Base-by-base conservation (phyloP, 2,888 invertebrate genomes). In the Dryocosmus kuriphilus region DNA sequence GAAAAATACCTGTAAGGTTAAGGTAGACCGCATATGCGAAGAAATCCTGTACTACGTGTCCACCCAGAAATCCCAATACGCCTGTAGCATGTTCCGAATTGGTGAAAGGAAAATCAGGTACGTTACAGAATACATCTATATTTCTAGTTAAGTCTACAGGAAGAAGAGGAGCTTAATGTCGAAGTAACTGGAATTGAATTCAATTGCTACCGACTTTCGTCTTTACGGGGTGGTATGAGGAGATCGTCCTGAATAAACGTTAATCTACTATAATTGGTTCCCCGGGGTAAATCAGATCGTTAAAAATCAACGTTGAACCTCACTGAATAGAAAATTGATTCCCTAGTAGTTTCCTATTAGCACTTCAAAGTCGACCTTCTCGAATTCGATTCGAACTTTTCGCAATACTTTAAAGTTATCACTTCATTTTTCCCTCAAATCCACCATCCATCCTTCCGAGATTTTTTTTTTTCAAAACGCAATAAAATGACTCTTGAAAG, bases 161-260 rank as follows among this genome's bases (percentile, higher is more conserved):
- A 81, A 79, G 76, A 81, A 81, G 80, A 74, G 79, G 46, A 83
- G 81, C 83, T 83, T 84, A 84, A 84, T 81, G 81, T 77, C 76
- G 79, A 81, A 84, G 82, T 84, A 83, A 84, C 82, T 80, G 81
- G 79, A 83, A 84, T 82, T 84, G 82, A 83, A 84, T 84, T 79
- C 83, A 82, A 85, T 83, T 83, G 81, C 82, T 75, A 67, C 76
- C 76, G 81, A 79, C 79, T 80, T 80, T 73, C 14, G 16, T 61
- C 32, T 46, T 51, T 38, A 65, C 41, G 74, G 55, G 75, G 51
- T 71, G 71, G 61, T 76, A 74, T 80, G 55, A 74, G 80, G 74
- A 22, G 35, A 76, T 80, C 77, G 81, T 77, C 77, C 55, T 81
- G 81, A 83, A 84, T 82, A 80, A 82, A 81, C 84, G 83, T 83